Percentiles rank a stretch among this genome's conserved stretches.
These are phyloP conservation scores for Chroicocephalus ridibundus DNA, from an alignment of 2,113 vertebrate species.

Conservation along the genomic window DNA sequence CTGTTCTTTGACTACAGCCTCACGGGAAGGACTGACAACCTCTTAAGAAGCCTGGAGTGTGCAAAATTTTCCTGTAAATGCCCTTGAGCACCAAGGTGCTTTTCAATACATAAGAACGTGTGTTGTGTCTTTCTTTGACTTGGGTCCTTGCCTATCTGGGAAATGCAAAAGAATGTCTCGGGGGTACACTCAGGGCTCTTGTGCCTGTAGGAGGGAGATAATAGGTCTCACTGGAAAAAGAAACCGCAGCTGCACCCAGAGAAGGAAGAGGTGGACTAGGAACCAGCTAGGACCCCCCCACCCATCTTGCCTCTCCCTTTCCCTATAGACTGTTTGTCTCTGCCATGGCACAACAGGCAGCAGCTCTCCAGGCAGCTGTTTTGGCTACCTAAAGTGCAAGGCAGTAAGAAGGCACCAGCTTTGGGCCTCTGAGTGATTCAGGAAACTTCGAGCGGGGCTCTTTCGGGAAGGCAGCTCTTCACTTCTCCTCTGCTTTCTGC, in stretches of 20 bases:
- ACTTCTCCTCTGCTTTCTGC: background rate
- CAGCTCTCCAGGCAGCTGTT: background rate
- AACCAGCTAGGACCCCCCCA: background rate
- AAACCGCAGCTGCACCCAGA: background rate
- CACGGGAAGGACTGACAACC: background rate
- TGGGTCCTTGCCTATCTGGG: constrained; percentile 19
- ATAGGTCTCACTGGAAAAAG: background rate
- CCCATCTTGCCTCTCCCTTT: background rate
- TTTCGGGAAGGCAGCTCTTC: background rate
- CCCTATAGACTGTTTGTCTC: rapidly evolving
- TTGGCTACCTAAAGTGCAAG: background rate
- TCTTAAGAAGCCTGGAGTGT: background rate
- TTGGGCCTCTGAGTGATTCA: background rate
- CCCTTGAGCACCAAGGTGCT: background rate
- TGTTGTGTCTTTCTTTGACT: background rate
- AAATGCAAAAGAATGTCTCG: background rate
- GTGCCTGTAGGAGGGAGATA: constrained; percentile 34
- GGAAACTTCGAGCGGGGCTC: background rate
- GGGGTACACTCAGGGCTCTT: background rate
- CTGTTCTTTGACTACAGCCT: background rate
- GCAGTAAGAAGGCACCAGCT: background rate
- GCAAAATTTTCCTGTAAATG: background rate
- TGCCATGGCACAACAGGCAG: background rate
- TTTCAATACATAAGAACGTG: background rate
- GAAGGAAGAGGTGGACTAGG: background rate